Evolutionary conservation across 2,113 vertebrate species (phyloP), one percentile per base, ranked within the genome.

Genomic region (Petrocephalus microphthalmus): DNA sequence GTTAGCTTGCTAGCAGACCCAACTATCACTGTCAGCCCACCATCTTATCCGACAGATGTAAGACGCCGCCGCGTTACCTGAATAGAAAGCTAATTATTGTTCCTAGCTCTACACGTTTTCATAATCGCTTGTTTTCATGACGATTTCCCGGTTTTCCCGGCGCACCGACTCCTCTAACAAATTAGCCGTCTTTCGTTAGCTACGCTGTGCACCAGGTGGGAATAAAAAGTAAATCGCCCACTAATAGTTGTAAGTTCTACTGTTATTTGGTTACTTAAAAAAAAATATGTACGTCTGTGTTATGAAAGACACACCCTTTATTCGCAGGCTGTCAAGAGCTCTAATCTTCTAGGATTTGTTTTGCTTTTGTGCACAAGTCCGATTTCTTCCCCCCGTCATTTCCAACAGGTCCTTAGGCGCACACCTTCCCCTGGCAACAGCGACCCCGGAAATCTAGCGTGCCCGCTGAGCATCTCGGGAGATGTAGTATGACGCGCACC

Each of bases 371-470:
- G 90, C 67, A 91, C 90, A 90, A 90, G 87, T 93, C 93, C 94
- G 91, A 92, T 92, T 91, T 92, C 92, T 49, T 92, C 91, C 91
- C 93, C 84, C 92, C 91, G 94, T 94, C 95, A 95, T 95, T 93
- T 95, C 95, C 95, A 95, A 94, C 94, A 95, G 92, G 93, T 95
- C 92, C 94, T 92, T 47, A 33, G 85, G 74, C 92, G 88, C 93
- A 90, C 94, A 92, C 94, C 92, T 92, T 92, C 91, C 93, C 93
- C 92, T 88, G 92, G 91, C 92, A 93, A 94, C 93, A 92, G 89
- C 85, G 91, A 91, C 91, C 93, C 90, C 93, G 93, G 91, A 93
- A 94, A 93, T 92, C 93, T 90, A n/a, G 91, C 91, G 92, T 92
- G 91, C 89, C 64, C 90, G 88, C 90, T 7, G 87, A 92, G 93